A percentile compares a stretch with the other conserved stretches of the same genome.
Conservation (phyloP, 1,140 invertebrate genomes). For the Drosophila fuyamai region DNA sequence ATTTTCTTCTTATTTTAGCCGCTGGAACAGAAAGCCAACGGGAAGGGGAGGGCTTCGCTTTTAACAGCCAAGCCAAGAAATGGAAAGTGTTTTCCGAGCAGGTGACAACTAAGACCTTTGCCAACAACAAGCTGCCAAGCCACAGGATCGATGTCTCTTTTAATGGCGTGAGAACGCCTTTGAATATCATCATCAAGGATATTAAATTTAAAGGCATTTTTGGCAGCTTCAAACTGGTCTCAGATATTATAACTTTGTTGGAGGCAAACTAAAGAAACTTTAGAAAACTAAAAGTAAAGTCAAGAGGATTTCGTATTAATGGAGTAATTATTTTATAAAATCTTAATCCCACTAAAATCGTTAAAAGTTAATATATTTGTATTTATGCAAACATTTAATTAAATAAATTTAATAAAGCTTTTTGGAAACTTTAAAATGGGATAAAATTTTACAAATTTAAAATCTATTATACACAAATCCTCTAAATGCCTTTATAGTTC, state of each 20-base stretch:
- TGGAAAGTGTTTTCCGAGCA: slow-evolving; percentile 57
- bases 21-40: background rate
- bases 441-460: too few species aligned
- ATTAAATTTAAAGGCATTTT: background rate
- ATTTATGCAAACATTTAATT: too few species aligned
- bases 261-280: too few species aligned
- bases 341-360: too few species aligned
- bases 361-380: too few species aligned
- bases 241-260: background rate
- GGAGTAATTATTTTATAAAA: too few species aligned
- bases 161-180: background rate
- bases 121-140: slow-evolving; percentile 9
- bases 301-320: too few species aligned
- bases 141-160: slow-evolving; percentile 25
- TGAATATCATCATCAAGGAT: background rate
- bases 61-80: slow-evolving; percentile 55
- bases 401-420: too few species aligned
- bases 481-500: too few species aligned
- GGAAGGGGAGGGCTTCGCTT: slow-evolving; percentile 7
- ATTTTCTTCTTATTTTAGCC: slow-evolving; percentile 21
- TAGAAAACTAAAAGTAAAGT: background rate
- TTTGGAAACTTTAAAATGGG: too few species aligned
- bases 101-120: slow-evolving; percentile 23
- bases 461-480: too few species aligned
- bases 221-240: background rate